Evolutionary conservation across 2,113 vertebrate species (phyloP), one percentile per base, ranked within the genome.

Genomic region (Gobiocypris rarus): DNA sequence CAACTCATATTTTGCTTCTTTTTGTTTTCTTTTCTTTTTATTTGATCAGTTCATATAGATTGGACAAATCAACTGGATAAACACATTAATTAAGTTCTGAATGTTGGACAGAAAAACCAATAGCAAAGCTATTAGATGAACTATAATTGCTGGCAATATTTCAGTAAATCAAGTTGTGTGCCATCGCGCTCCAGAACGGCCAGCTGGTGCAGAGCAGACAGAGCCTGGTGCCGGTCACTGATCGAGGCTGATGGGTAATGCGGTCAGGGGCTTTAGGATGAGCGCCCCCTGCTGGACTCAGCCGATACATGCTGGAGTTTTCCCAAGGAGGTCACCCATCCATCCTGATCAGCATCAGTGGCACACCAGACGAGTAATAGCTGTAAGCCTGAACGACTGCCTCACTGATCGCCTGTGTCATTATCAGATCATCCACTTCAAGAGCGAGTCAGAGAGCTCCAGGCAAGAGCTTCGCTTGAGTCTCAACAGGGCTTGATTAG

Each of bases 341-440:
- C 50, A 54, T 17, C 17, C 50, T 54, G 50, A 54, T 54, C 50
- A 54, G 50, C 50, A 6, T 17, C 50, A 54, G 50, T 17, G 50
- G 50, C 14, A 6, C 15, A 54, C 5, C 50, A 17, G 50, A 52
- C 50, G 50, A 52, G 50, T 45, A 45, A 45, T 10, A 11, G 43
- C 43, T 11, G 11, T 45, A 45, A 11, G 10, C 3, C 9, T 13
- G 43, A 45, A 45, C 13, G 43, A 13, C 43, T 45, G 43, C 3
- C 43, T 11, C 43, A 45, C 43, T 45, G 43, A 45, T 45, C 10
- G 43, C 43, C 43, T 45, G 43, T 45, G 43, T 45, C 5, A 63
- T 63, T 63, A 63, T 63, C 26, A 13, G 14, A 63, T 63, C 59
- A 63, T 63, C 59, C 59, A 63, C 59, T 63, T 63, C 59, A 63